Conservation (phyloP, 37 sponge, comb jelly and placozoan species). For the Chondrilla cf. caribensis region DNA sequence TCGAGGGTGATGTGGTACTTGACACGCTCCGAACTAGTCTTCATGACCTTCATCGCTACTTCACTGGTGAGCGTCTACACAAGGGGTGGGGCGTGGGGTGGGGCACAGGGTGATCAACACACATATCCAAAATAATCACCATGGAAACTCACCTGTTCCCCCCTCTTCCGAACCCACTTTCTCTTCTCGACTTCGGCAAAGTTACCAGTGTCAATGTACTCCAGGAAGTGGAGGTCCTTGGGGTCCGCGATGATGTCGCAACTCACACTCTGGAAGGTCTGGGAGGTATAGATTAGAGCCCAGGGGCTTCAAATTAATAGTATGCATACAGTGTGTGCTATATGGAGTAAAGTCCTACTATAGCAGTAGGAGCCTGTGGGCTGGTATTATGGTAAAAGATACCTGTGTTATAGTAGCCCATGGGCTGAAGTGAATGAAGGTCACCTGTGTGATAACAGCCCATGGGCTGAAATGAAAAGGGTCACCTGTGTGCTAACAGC, state of each 20-base stretch:
- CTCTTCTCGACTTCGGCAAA: constrained; percentile 61
- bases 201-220: constrained; percentile 38
- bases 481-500: too few species aligned
- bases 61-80: not conserved
- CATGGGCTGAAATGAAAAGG: too few species aligned
- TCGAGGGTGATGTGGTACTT: constrained; percentile 27
- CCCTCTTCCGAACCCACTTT: not conserved
- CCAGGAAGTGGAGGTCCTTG: not conserved
- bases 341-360: too few species aligned
- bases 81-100: not conserved
- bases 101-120: too few species aligned
- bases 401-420: too few species aligned
- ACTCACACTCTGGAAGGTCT: constrained; percentile 3
- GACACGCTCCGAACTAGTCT: not conserved
- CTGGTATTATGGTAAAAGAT: too few species aligned
- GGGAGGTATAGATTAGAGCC: too few species aligned
- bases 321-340: too few species aligned
- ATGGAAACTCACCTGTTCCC: not conserved
- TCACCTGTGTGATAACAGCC: too few species aligned
- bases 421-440: too few species aligned
- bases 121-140: not conserved
- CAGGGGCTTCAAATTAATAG: too few species aligned
- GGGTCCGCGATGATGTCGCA: not conserved
- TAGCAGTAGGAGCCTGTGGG: too few species aligned
- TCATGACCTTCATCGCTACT: constrained; percentile 4